Evolutionary conservation across 2,113 vertebrate species (phyloP).

Genomic region (Microcebus griseorufus): DNA sequence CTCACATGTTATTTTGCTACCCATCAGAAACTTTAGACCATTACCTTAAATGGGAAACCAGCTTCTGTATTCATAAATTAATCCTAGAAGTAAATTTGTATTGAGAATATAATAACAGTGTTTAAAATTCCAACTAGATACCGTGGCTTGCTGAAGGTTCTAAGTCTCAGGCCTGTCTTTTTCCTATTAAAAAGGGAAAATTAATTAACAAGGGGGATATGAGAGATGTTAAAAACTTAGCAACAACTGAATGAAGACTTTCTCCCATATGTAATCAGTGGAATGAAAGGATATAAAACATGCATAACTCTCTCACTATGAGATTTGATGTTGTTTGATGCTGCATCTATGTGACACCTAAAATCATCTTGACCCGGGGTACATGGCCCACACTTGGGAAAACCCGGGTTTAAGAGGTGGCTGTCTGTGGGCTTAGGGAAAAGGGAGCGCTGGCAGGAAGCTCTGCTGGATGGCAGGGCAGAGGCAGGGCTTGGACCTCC

Average conservation of each 20-base stretch:
- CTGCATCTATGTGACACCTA: background rate
- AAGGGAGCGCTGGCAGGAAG: background rate
- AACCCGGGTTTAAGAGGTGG: background rate
- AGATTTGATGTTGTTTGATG: background rate
- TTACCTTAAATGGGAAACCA: background rate
- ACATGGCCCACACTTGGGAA: background rate
- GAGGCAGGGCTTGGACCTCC: background rate
- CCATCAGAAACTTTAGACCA: background rate
- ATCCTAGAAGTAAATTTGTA: conserved; percentile 27
- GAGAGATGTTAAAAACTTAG: background rate
- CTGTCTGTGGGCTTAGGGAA: background rate
- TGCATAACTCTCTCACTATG: background rate
- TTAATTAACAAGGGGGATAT: background rate
- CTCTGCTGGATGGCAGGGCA: background rate
- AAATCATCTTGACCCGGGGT: background rate
- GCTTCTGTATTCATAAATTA: conserved; percentile 20
- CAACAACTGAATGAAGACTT: background rate
- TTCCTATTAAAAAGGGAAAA: background rate
- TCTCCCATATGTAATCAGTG: background rate
- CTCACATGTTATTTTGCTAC: background rate
- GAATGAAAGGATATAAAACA: background rate
- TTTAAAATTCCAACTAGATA: conserved; percentile 7
- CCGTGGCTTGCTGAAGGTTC: background rate
- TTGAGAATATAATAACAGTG: background rate
- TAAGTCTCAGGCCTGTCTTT: background rate